Base-by-base conservation (phyloP, 2,797 vertebrate species). In the Hydrophis major region DNA sequence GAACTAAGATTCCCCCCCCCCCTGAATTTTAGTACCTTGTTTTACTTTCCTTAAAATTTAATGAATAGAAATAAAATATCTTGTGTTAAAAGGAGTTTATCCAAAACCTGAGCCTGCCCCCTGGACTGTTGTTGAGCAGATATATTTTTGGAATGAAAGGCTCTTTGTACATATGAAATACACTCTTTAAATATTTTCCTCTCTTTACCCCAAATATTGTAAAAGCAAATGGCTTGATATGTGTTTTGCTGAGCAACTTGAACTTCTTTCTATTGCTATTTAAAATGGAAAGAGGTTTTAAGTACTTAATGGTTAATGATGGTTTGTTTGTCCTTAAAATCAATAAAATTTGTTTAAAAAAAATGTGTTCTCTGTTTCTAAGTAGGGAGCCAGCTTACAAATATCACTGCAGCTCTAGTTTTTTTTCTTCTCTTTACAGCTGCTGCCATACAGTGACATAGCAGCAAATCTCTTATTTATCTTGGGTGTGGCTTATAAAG, bases 11-110 rank as follows among this genome's bases (percentile, higher is more conserved):
- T 37, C 2, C 37, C 37, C 37, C 37, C 8, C 0, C 11, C 1
- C 86, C 87, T 86, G 55, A 69, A 87, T 90, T 83, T 87, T 61
- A 87, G 47, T 93, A 89, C 69, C 92, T 93, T 89, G 47, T 89
- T 93, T 93, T 86, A 89, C 55, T 42, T 86, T 89, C 28, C 74
- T 69, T 12, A 86, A 90, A 92, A 47, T 22, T 47, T 1, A 18
- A 92, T 91, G 90, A 89, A 89, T 93, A 91, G 59, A 61, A 86
- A 91, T 60, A 25, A 32, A 83, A 27, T n/a, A 56, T 86, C 55
- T 63, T 89, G 50, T 66, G 18, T 57, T 93, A 50, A 89, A 87
- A 69, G 32, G 55, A 27, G 53, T 59, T 59, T 88, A 28, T 42
- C 50, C 55, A 93, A 92, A 63, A 37, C 16, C 42, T 88, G 61